Evolutionary conservation across 2,113 vertebrate genomes (phyloP), one percentile per base, ranked within the genome.

Genomic region (Propithecus coquereli): DNA sequence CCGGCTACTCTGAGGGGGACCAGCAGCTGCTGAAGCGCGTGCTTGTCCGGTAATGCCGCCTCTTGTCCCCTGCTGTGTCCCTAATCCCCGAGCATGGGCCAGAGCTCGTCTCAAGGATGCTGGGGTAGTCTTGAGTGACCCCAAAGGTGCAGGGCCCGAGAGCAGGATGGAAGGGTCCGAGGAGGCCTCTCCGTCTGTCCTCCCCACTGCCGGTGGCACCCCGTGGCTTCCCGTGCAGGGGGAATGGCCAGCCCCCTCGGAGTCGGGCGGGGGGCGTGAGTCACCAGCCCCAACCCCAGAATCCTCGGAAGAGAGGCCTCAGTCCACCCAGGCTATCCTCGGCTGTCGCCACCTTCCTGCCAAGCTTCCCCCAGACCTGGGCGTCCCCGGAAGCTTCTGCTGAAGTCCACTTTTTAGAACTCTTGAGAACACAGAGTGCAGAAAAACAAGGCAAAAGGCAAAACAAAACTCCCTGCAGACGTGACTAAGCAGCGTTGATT

Each of bases 1-100:
- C 99, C 1, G 99, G 99, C 96, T 99, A 99, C 98, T 99, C 99
- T 0, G 99, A 99, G 95, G 99, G 99, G 70, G 99, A 99, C 97
- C 99, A 99, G 97, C 99, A 99, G 97, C 98, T 99, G 96, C 98
- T 99, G 83, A 99, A 99, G 98, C 99, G 99, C 91, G 99, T 99
- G 92, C 99, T 99, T 4, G 98, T 99, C 87, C 98, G 99, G 99
- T 99, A 99, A 73, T 79, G 13, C 50, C 1, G 6, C 47, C 22
- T 4, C 61, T 45, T 1, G 1, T 14, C 17, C 43, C 74, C 30
- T 32, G 30, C 8, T 18, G 10, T 50, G 57, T 81, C 52, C 68
- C 43, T 2, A 0, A 5, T 6, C 52, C 9, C 54, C 30, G 63
- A n/a, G 57, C 34, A 14, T 20, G 18, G 65, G 65, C 5, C 37